A percentile compares a stretch with the other conserved stretches of the same genome.
Conservation (phyloP, 2,888 invertebrate genomes). For the Lacanobia oleracea region DNA sequence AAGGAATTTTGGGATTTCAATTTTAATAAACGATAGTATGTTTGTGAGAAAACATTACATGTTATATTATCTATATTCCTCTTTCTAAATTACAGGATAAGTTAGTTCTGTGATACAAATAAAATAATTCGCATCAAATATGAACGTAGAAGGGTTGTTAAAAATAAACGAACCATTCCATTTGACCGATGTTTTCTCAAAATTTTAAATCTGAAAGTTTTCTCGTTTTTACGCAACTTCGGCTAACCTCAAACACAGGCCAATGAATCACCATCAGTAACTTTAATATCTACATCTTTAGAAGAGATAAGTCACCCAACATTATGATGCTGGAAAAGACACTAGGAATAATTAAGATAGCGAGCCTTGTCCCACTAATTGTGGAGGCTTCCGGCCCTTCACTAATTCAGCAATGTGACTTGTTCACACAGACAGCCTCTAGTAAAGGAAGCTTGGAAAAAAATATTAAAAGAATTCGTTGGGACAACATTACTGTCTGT, state of each 20-base stretch:
- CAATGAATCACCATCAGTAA: slow-evolving; percentile 16
- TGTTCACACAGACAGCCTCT: slow-evolving; percentile 45
- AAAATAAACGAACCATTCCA: background rate
- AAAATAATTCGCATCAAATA: background rate
- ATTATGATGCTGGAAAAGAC: slow-evolving; percentile 51
- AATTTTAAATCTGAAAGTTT: background rate
- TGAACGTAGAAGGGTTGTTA: background rate
- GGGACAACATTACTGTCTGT: no score
- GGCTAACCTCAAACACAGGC: background rate
- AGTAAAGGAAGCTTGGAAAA: slow-evolving; percentile 28
- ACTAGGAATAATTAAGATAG: slow-evolving; percentile 59
- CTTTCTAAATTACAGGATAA: no score
- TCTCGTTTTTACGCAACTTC: background rate
- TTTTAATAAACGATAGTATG: no score
- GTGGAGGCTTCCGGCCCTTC: slow-evolving; percentile 44
- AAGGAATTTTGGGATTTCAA: slow-evolving; percentile 11
- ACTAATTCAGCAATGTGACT: slow-evolving; percentile 59
- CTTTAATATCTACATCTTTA: no score
- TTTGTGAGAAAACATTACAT: no score
- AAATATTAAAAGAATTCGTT: slow-evolving; percentile 41
- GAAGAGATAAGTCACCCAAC: slow-evolving; percentile 45
- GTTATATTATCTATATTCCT: no score
- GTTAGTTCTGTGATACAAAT: background rate
- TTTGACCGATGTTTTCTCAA: no score
- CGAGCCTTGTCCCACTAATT: slow-evolving; percentile 51